Conservation (phyloP, 1,140 invertebrate genomes). For the Oryzaephilus surinamensis region DNA sequence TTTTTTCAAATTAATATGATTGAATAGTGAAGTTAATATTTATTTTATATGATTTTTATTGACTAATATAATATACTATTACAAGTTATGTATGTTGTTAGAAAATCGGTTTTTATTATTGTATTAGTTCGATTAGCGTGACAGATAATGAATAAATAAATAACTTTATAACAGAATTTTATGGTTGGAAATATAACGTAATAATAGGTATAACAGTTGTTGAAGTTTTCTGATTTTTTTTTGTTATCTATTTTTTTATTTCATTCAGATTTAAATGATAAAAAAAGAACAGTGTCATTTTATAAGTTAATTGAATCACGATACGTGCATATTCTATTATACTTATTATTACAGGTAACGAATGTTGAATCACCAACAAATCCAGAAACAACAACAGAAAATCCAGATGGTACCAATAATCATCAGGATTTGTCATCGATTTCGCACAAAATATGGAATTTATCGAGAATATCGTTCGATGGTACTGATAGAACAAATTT, state of each 20-base stretch:
- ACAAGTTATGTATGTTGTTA: too few relatives aligned
- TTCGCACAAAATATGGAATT: constrained; percentile 21
- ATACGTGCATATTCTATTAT: constrained; percentile 1
- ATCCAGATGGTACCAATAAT: too few relatives aligned
- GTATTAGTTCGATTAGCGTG: constrained; percentile 17
- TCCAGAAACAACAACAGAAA: constrained; percentile 2
- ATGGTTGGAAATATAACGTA: constrained; percentile 17
- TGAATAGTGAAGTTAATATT: too few relatives aligned
- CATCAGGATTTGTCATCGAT: constrained; percentile 16
- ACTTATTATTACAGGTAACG: constrained; percentile 21
- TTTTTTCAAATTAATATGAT: too few relatives aligned
- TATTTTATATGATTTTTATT: too few relatives aligned
- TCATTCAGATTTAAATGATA: constrained; percentile 16
- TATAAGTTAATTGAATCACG: constrained; percentile 2
- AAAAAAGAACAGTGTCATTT: constrained; percentile 5
- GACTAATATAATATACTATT: too few relatives aligned
- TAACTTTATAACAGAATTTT: constrained; percentile 17
- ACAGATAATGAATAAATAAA: constrained; percentile 23
- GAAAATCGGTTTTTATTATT: constrained; percentile 9
- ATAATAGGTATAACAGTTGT: constrained; percentile 18
- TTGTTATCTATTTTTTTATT: constrained; percentile 1
- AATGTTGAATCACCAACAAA: constrained; percentile 5
- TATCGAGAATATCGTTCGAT: constrained; percentile 16
- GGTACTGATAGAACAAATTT: constrained; percentile 17
- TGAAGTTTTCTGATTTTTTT: constrained; percentile 16